Percentiles rank a stretch among this genome's conserved stretches.
These are phyloP conservation scores for Halesus radiatus DNA, from an alignment of 1,140 invertebrate genomes.

Conservation along the genomic window DNA sequence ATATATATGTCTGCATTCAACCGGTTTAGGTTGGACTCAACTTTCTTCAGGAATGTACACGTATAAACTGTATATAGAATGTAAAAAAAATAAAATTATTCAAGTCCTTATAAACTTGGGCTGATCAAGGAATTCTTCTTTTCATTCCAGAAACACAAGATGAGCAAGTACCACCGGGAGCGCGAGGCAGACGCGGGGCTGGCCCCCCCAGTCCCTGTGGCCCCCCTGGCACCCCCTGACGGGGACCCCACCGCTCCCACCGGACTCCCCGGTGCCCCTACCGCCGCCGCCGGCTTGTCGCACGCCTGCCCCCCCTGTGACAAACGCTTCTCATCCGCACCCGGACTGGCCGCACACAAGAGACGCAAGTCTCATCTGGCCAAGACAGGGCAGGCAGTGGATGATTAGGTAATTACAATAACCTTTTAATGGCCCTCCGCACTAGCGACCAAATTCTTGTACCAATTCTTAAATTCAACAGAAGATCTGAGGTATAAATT, in stretches of 20 bases:
- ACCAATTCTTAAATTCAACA: too few relatives aligned
- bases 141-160: slow-evolving; percentile 51
- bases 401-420: background rate
- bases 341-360: slow-evolving; percentile 62
- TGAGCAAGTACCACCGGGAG: slow-evolving; percentile 53
- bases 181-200: slow-evolving; percentile 36
- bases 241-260: background rate
- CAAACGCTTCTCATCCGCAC: slow-evolving; percentile 66
- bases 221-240: background rate
- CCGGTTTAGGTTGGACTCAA: too few relatives aligned
- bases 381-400: slow-evolving; percentile 26
- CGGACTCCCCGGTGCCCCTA: background rate
- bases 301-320: slow-evolving; percentile 59
- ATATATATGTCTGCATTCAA: too few relatives aligned
- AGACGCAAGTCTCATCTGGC: slow-evolving; percentile 55
- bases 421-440: too few relatives aligned
- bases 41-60: too few relatives aligned
- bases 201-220: background rate
- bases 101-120: too few relatives aligned
- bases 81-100: too few relatives aligned
- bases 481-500: too few relatives aligned
- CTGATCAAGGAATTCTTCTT: too few relatives aligned
- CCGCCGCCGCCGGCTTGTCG: too few relatives aligned
- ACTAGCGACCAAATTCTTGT: too few relatives aligned
- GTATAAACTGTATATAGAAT: too few relatives aligned